A percentile compares a stretch with the other conserved stretches of the same genome.
Conservation (phyloP, 1,140 invertebrate species). For the Hycleus phaleratus region DNA sequence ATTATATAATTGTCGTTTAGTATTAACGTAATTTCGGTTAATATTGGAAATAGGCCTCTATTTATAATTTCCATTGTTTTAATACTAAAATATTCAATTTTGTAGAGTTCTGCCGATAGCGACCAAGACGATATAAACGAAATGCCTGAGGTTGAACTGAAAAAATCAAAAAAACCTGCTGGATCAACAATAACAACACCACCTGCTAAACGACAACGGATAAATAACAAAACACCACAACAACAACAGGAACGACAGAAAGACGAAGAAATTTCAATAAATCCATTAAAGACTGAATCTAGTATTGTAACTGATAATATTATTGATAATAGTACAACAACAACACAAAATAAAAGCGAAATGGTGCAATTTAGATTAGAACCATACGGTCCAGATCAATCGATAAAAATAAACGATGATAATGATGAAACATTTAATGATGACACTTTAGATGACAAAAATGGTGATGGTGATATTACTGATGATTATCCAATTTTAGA, state of each 20-base stretch:
- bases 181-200: constrained; percentile 10
- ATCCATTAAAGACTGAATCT: constrained; percentile 17
- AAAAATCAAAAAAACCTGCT: constrained; percentile 20
- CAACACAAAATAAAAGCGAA: constrained; percentile 4
- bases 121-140: too few species aligned
- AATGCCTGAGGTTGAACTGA: too few species aligned
- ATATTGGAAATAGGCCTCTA: too few species aligned
- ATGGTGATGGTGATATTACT: constrained; percentile 24
- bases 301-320: neutral
- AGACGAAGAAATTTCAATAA: too few species aligned
- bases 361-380: constrained; percentile 36
- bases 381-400: constrained; percentile 31
- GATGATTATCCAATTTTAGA: constrained; percentile 37
- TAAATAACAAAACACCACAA: constrained; percentile 17
- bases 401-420: constrained; percentile 24
- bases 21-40: too few species aligned
- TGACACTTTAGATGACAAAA: constrained; percentile 27
- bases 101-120: too few species aligned
- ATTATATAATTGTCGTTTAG: too few species aligned
- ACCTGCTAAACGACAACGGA: constrained; percentile 22
- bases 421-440: constrained; percentile 28
- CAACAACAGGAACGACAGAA: constrained; percentile 18
- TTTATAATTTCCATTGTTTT: too few species aligned
- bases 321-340: neutral
- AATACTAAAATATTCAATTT: too few species aligned